Conservation (phyloP, 92 coral and sea anemone genomes). For the Isaurus tuberculatus region DNA sequence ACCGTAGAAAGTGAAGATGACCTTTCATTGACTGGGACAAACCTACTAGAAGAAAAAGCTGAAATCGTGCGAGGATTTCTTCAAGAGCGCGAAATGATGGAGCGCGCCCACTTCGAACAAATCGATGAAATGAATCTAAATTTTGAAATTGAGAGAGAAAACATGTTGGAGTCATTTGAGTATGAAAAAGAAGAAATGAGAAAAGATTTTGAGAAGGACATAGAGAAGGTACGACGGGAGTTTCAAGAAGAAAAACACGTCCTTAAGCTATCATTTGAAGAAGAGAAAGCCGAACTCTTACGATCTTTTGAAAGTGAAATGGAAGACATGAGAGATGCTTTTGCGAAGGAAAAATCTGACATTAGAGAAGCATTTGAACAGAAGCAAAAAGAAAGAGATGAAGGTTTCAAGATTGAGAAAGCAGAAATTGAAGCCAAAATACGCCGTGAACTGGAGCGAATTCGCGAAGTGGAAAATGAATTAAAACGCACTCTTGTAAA, state of each 20-base stretch:
- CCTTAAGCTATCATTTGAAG: constrained; percentile 90
- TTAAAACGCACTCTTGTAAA: constrained; percentile 82
- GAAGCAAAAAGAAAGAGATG: constrained; percentile 71
- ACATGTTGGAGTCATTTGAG: constrained; percentile 81
- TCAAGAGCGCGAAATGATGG: constrained; percentile 87
- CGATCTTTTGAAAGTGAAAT: constrained; percentile 79
- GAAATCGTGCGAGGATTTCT: constrained; percentile 96
- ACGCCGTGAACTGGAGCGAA: constrained; percentile 83
- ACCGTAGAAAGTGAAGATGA: constrained; percentile 51
- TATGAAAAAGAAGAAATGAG: constrained; percentile 94
- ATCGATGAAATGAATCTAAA: constrained; percentile 80
- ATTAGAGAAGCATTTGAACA: constrained; percentile 72
- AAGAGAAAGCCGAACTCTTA: constrained; percentile 78
- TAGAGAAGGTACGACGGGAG: constrained; percentile 88
- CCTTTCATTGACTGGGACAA: constrained; percentile 60
- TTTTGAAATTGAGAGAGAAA: constrained; percentile 89
- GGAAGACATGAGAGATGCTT: constrained; percentile 68
- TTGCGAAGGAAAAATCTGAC: constrained; percentile 86
- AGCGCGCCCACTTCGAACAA: constrained; percentile 85
- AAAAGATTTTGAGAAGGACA: constrained; percentile 85
- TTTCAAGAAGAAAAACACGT: constrained; percentile 97
- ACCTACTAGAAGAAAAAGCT: constrained; percentile 83
- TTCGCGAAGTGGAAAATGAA: constrained; percentile 94
- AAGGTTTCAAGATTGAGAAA: constrained; percentile 78
- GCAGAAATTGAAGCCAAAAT: constrained; percentile 79